phyloP scores from a whole-genome alignment of 2,888 invertebrate species.

The Cryptophagus acutangulus region DNA sequence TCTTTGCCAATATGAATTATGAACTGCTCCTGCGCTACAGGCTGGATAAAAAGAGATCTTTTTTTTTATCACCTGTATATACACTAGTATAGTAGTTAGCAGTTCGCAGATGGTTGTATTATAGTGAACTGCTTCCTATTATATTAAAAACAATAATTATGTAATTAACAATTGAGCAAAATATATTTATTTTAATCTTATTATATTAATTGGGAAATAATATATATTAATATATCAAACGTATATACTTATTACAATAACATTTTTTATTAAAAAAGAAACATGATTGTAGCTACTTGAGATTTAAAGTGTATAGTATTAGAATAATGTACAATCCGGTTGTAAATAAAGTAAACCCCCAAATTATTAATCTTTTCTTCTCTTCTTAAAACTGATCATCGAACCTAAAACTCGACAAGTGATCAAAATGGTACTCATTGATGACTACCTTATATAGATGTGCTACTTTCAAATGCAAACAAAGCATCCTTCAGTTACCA shows the following conservation, averaged over 20 bases:
- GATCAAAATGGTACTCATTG: too few relatives aligned
- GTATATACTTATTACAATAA: constrained; percentile 44
- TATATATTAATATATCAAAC: constrained; percentile 39
- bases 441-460: too few relatives aligned
- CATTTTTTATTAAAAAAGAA: constrained; percentile 48
- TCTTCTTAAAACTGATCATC: too few relatives aligned
- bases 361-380: too few relatives aligned
- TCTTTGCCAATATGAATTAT: constrained; percentile 1
- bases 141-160: constrained; percentile 26
- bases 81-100: constrained; percentile 22
- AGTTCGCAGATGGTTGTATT: neutral
- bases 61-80: constrained; percentile 11
- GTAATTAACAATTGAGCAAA: constrained; percentile 24
- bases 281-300: constrained; percentile 44
- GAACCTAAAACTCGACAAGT: too few relatives aligned
- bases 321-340: constrained; percentile 48
- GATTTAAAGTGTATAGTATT: constrained; percentile 48
- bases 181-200: constrained; percentile 39
- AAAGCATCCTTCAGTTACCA: too few relatives aligned
- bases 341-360: constrained; percentile 45
- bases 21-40: too few relatives aligned
- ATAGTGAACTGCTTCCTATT: neutral
- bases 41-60: neutral
- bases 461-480: too few relatives aligned
- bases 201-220: constrained; percentile 33